Evolutionary conservation across 2,113 vertebrate species (phyloP).

Genomic region (Malaclemys terrapin): DNA sequence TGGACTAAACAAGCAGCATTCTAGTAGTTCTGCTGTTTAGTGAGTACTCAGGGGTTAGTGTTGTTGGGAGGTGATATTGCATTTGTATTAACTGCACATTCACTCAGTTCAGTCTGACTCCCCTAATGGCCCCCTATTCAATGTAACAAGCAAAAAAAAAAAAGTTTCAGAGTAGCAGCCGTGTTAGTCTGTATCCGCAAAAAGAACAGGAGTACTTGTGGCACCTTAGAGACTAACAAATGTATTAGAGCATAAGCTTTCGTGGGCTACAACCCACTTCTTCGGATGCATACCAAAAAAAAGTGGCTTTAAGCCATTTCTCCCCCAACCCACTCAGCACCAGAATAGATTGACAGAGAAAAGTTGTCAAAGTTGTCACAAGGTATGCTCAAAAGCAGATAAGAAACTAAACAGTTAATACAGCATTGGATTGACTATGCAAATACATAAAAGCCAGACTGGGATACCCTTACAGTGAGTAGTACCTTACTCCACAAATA

Average conservation of each 20-base stretch:
- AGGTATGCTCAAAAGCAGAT: not conserved
- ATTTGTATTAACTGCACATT: not conserved
- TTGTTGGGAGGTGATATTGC: not conserved
- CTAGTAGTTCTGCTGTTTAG: not conserved
- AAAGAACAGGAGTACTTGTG: too few relatives aligned
- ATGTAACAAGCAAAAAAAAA: too few relatives aligned
- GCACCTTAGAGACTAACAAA: too few relatives aligned
- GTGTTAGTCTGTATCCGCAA: too few relatives aligned
- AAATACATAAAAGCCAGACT: not conserved
- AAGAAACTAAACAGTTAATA: rapidly evolving
- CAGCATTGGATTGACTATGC: not conserved
- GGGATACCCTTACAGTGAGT: not conserved
- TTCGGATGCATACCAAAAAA: too few relatives aligned
- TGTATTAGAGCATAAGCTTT: too few relatives aligned
- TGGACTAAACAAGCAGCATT: not conserved
- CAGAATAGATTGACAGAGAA: not conserved
- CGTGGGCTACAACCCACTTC: too few relatives aligned
- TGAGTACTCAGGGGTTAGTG: rapidly evolving
- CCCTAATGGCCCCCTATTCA: too few relatives aligned
- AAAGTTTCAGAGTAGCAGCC: too few relatives aligned
- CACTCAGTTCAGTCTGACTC: rapidly evolving
- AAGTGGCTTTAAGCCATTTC: too few relatives aligned
- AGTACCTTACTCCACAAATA: not conserved
- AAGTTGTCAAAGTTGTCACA: not conserved
- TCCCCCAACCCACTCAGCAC: too few relatives aligned